Evolutionary conservation across 2,797 vertebrate species (phyloP), one percentile per base, ranked within the genome.

Genomic region (Danio jaintianensis): DNA sequence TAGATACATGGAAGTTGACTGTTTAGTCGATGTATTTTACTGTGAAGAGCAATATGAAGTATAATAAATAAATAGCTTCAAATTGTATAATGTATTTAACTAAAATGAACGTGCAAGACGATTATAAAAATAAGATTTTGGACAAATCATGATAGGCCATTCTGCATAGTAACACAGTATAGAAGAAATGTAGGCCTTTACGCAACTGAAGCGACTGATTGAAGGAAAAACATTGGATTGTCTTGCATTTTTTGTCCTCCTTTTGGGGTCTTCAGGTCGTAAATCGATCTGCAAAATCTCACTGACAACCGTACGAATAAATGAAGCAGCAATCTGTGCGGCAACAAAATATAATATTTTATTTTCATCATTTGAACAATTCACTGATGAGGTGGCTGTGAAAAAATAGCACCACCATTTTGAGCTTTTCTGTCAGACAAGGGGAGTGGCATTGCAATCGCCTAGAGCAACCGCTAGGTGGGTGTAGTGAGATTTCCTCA

Each of bases 321-420:
- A 0, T 36, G 3, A 45, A 9, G 4, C 42, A 38, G 22, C 18
- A 0, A 2, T 45, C 45, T 47, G 50, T 4, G 7, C 1, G 15
- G 40, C 9, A 20, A 5, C 1, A 3, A 47, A 58, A 48, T 11
- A 0, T 48, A 48, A 20, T 10, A 59, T 53, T 62, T 9, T 13
- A 40, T 13, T 4, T 22, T 2, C 11, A 18, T 8, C 10, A 47
- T 55, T 58, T 7, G 38, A n/a, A 58, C 45, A 58, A 7, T 20
- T 67, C 16, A 20, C 0, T 38, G 5, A 58, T 78, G 43, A 48
- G 13, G 42, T 36, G 40, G 16, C 22, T 11, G 58, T 29, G 52
- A 10, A 67, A 29, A 22, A 36, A 53, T 74, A 16, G 59, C 48
- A 61, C 68, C 70, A 70, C 84, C 84, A 85, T 85, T 80, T 85